Base-by-base conservation (phyloP, 2,797 vertebrate species). In the Lycodopsis pacificus region DNA sequence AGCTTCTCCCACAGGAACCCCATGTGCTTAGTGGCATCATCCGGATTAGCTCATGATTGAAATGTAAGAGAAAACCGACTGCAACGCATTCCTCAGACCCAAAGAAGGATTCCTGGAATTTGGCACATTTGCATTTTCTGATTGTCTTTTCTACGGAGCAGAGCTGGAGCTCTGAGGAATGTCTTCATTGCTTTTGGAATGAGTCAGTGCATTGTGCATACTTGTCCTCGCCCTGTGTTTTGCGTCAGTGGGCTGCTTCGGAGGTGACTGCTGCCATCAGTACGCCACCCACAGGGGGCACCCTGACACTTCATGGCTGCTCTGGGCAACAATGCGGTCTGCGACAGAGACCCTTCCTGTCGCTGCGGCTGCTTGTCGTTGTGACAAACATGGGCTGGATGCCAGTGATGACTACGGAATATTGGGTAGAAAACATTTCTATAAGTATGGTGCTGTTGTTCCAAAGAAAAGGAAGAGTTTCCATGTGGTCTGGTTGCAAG, bases 201-300 rank as follows among this genome's bases (percentile, higher is more conserved):
- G 81, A 92, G 80, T 90, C 64, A 74, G 48, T 68, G 77, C 44
- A 74, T 88, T 89, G 87, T 89, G 64, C 53, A 34, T 17, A 58
- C 36, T 68, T 25, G 61, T 40, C 44, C 65, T 46, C 15, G 15
- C 77, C 59, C 19, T 9, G 4, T 56, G 14, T 30, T 34, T 30
- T 91, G 86, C 85, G 87, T 94, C 91, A 93, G 49, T 54, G 19
- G 10, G 17, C 25, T 81, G 72, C 53, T 69, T 82, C 42, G 57
- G 67, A 20, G 51, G 30, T 90, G 88, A 93, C 91, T 92, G 70
- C 72, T 64, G 66, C 42, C 67, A 66, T 36, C 59, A 64, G 36
- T 36, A 49, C 5, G 19, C 77, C 77, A 72, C 64, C 51, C 65
- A 57, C 74, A 30, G 27, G 67, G 22, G 56, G 69, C 44, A 71